Base-by-base conservation (phyloP, 2,888 invertebrate species). In the Drosophila recens region DNA sequence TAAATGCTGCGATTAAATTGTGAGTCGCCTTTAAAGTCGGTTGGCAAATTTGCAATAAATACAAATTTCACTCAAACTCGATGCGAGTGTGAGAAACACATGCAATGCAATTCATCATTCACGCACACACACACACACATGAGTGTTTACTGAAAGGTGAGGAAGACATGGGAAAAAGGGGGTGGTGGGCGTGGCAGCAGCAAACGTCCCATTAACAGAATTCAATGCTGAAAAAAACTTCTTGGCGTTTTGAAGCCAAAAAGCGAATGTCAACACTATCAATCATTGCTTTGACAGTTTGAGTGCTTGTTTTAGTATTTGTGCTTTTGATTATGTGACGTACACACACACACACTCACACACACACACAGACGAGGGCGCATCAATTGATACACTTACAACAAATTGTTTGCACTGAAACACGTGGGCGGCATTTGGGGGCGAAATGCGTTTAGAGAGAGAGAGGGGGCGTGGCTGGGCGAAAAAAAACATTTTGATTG, bases 341-440 rank as follows among this genome's bases (percentile, higher is more conserved):
- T 66, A 42, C 75, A 68, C 53, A 38, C 51, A 56, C 67, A 20
- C 17, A 17, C 53, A 45, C 49, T 45, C 42, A 42, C 20, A 54
- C 52, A 45, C 11, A 23, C 38, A 42, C 17, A 53, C 49, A 57
- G 34, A 43, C 27, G 59, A 54, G 57, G 53, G 54, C 84, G 70
- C 75, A 81, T 80, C 90, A 90, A 86, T 89, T 90, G 90, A 87
- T 87, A 89, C 85, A 89, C 87, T 90, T 90, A 90, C 90, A 89
- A 90, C 90, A 85, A 84, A 88, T 84, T 90, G 84, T 84, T 90
- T 89, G 84, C 67, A 70, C 71, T 77, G 85, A 68, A 72, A 72
- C 74, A 87, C 79, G 67, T 84, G 67, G 85, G 68, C 61, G 67
- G 59, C 43, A 36, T 58, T 13, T 27, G 23, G 4, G 17, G 23